Evolutionary conservation across 2,888 invertebrate genomes (phyloP).

Genomic region (Lithophane socia): DNA sequence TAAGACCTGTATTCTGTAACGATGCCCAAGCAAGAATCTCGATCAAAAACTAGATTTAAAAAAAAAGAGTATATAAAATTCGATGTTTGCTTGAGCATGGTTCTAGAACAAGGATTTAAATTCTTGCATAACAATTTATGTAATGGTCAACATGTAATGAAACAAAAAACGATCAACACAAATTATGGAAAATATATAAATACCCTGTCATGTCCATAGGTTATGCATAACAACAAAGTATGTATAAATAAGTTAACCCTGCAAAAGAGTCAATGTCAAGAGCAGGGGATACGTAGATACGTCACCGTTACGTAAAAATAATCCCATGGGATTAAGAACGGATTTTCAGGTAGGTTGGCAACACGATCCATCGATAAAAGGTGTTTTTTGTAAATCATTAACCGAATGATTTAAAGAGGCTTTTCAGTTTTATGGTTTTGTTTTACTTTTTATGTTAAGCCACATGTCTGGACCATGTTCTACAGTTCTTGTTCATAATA

Average conservation of each 20-base stretch:
- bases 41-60: neutral
- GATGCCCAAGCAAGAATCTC: neutral
- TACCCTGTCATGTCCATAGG: constrained; percentile 16
- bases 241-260: constrained; percentile 5
- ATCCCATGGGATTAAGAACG: constrained; percentile 25
- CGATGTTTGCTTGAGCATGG: neutral
- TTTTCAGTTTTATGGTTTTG: neutral
- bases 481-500: too few species aligned
- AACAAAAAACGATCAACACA: constrained; percentile 5
- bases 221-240: constrained; percentile 3
- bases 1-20: neutral
- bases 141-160: neutral
- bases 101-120: too few species aligned
- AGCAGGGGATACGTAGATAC: constrained; percentile 25
- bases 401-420: neutral
- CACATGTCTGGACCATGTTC: too few species aligned
- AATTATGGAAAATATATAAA: neutral
- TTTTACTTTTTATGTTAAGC: too few species aligned
- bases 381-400: neutral
- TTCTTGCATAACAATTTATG: too few species aligned
- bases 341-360: constrained; percentile 20
- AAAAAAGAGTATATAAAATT: neutral
- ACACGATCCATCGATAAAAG: neutral
- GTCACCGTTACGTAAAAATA: constrained; percentile 32
- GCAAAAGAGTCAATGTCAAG: constrained; percentile 46